Conservation (phyloP, 2,797 vertebrate genomes). For the Ptychobarbus kaznakovi region DNA sequence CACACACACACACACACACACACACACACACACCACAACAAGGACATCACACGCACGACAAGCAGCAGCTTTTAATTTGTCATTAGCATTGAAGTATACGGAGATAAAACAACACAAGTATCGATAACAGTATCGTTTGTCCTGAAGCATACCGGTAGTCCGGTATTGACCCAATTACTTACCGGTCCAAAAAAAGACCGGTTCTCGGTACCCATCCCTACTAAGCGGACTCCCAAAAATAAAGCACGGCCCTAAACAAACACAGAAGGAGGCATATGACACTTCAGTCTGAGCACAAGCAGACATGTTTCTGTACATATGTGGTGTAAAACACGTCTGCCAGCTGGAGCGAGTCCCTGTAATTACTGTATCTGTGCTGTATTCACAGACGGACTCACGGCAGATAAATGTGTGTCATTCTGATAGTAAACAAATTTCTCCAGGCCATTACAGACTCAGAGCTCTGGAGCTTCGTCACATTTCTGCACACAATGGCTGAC, state of each 20-base stretch:
- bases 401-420: slow-evolving; percentile 53
- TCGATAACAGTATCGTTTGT: too few species aligned
- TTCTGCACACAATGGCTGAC: background rate
- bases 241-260: background rate
- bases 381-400: slow-evolving; percentile 3
- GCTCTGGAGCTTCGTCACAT: background rate
- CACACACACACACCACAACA: too few species aligned
- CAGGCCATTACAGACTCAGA: background rate
- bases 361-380: slow-evolving; percentile 5
- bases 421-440: slow-evolving; percentile 42
- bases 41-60: too few species aligned
- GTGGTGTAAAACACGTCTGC: background rate
- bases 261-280: background rate
- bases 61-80: too few species aligned
- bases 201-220: too few species aligned
- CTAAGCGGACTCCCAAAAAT: too few species aligned
- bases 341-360: background rate
- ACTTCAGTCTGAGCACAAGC: background rate
- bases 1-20: too few species aligned
- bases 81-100: too few species aligned
- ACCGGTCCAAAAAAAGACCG: too few species aligned
- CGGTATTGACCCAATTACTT: too few species aligned
- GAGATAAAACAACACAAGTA: too few species aligned
- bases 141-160: too few species aligned
- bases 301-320: background rate